Base-by-base conservation (phyloP, 37 sponge, comb jelly and placozoan genomes). In the Mnemiopsis leidyi region DNA sequence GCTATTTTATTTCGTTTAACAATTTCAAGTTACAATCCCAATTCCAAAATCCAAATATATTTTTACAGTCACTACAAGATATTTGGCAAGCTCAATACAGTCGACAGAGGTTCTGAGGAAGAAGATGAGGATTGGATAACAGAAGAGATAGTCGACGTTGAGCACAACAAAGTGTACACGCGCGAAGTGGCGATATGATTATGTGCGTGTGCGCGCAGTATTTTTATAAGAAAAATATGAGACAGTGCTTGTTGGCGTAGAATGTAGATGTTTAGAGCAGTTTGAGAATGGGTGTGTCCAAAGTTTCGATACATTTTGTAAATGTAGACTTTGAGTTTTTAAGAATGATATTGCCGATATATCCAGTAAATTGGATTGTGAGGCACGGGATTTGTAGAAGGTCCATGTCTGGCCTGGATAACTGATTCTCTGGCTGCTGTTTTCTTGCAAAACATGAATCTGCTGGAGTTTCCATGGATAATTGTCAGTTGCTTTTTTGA, bases 81-180 rank as follows among this genome's bases (percentile, higher is more conserved):
- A 23, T 85, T 85, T 29, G 61, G 48, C n/a, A 85, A 85, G 61
- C 90, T 85, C 61, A 40, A 38, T 61, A 35, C 33, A 40, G 18
- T 79, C 16, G 90, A 85, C 61, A 23, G 40, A 23, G 25, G 61
- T 23, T 38, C 24, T 38, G 90, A 85, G 26, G 90, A 38, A 3
- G 90, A 85, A 39, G 90, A 85, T 0, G 90, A 40, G 26, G 40
- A 40, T 7, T 85, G 90, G 90, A n/a, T 85, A 29, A 85, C 90
- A 3, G 90, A 85, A 61, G 90, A 85, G 23, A 85, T 85, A 35
- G 90, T 85, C 20, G 90, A 85, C 48, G 90, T 85, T 3, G 90
- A 85, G 24, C 90, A 85, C 29, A 85, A 85, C 30, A 85, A 85
- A 33, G 79, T 77, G 79, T 77, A 40, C 90, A 85, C 90, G 90